Evolutionary conservation across 53 echinoderm and acorn worm species (phyloP), one percentile per base, ranked within the genome.

Genomic region (Apostichopus leukothele): DNA sequence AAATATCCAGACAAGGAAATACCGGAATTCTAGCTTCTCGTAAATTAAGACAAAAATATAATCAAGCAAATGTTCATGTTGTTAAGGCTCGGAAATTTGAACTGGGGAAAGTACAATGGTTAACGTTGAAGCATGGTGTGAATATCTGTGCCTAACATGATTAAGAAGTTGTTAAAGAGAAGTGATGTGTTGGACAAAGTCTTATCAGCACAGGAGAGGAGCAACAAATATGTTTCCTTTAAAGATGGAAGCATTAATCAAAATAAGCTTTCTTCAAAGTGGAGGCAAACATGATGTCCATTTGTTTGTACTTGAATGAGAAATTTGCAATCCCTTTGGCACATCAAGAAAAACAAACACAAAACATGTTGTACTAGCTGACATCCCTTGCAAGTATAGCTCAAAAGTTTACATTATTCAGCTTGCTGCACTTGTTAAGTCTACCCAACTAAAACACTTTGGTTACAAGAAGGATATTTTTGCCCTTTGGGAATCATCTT

Each of bases 171-270:
- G 22, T 83, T 83, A 60, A 83, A 53, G 23, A 83, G 83, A 18
- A 83, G 9, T 83, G 83, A 53, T 83, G 83, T 83, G 54, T 83
- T 83, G 23, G 7, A 83, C 83, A 83, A 53, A 83, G 20, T 83
- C 60, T 83, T 83, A 83, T 53, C 23, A 12, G 83, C 52, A 52
- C 19, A 83, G 19, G 83, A 54, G 55, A 83, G 83, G 6, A 7
- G 20, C 55, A 53, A 19, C 83, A 83, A 83, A 60, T 81, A 81
- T 83, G 55, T 83, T 60, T 83, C 83, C 16, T n/a, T 60, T 21
- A 83, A 83, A 57, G 83, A 83, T 83, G 83, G 83, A 83, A 52
- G 23, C 23, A 53, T 75, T 75, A 0, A 75, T 75, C 75, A 75
- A 75, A 75, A 1, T 75, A 75, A 75, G 8, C 57, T 1, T 53